Base-by-base conservation (phyloP, 2,888 invertebrate species). In the Danaus chrysippus region DNA sequence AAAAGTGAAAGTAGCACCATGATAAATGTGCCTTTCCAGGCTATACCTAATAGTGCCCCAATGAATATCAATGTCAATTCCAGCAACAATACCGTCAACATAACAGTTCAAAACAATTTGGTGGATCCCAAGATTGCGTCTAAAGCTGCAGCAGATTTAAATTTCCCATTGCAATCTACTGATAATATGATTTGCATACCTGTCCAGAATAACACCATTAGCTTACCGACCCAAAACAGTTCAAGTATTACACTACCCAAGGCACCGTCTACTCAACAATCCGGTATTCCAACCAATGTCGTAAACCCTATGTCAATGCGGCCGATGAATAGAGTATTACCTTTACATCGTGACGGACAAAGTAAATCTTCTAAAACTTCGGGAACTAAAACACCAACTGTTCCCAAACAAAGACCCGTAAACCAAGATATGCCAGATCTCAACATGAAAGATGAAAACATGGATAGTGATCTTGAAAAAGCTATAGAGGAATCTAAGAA, bases 271-370 rank as follows among this genome's bases (percentile, higher is more conserved):
- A 93, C 93, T 65, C 93, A 93, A 75, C 92, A 93, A 72, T 87
- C 87, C 65, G 92, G 92, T 43, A 93, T 94, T 71, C 94, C 94
- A 15, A 94, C 94, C 11, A 95, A 94, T 78, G 93, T 95, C 58
- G 95, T 95, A 0, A 94, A 93, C 75, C 95, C 95, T 1, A 93
- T 94, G 85, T 86, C 88, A 6, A 91, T 85, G 82, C 88, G 95
- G 63, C 96, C 96, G 52, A 96, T 95, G 92, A 96, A 95, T 76
- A 92, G 96, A 67, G 96, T 96, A 1, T 76, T 96, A 58, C 96
- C 96, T 10, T 93, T 96, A 92, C 95, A 95, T 73, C 94, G 95
- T 67, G 92, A 93, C 59, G 92, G 92, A 10, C 92, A 93, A 71
- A 93, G 92, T 72, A 92, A 92, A 63, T 79, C 85, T 15, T 61